Conservation (phyloP, 2,888 invertebrate species). For the Melinaea menophilus region DNA sequence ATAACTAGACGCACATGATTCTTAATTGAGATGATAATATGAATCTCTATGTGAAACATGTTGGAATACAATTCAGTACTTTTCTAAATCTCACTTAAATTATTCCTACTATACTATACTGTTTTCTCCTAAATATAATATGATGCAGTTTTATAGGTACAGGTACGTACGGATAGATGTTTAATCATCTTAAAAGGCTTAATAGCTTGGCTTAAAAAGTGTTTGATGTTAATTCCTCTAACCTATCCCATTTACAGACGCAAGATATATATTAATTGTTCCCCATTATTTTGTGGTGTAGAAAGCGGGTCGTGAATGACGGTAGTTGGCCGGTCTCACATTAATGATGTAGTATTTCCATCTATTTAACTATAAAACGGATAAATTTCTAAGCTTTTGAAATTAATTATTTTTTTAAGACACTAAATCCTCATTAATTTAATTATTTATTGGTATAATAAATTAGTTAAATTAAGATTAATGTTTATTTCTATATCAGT, state of each 20-base stretch:
- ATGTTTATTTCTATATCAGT: no score
- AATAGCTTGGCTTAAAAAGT: neutral
- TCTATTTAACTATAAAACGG: slow-evolving; percentile 7
- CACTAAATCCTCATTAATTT: no score
- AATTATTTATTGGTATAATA: no score
- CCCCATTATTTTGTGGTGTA: slow-evolving; percentile 61
- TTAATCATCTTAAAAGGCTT: neutral
- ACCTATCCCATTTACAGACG: slow-evolving; percentile 10
- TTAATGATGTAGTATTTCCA: slow-evolving; percentile 44
- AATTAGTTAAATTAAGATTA: no score
- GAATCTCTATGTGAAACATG: slow-evolving; percentile 8
- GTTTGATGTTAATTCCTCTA: slow-evolving; percentile 4
- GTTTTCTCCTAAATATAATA: no score
- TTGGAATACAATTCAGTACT: neutral
- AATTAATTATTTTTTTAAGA: no score
- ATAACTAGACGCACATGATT: slow-evolving; percentile 31
- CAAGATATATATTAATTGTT: slow-evolving; percentile 55
- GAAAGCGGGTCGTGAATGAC: slow-evolving; percentile 57
- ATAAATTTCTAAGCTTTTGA: neutral
- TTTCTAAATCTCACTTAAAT: no score
- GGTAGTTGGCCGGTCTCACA: slow-evolving; percentile 55
- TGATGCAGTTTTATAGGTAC: no score
- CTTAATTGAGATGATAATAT: slow-evolving; percentile 27
- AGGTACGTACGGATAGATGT: neutral
- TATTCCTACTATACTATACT: no score